These are phyloP conservation scores for Paracentrotus lividus DNA, from an alignment of 53 echinoderm and acorn worm species.

Conservation along the genomic window DNA sequence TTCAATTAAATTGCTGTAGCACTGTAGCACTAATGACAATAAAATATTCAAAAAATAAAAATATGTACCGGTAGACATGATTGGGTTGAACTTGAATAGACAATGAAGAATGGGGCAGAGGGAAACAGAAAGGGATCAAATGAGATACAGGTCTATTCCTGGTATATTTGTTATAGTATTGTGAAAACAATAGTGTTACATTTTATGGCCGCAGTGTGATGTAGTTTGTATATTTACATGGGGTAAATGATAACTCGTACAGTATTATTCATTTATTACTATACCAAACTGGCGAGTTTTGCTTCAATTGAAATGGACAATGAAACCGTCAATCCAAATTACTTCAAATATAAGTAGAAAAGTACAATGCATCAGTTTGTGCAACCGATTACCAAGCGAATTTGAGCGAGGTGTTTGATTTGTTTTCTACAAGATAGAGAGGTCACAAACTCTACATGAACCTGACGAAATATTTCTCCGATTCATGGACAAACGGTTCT, in stretches of 20 bases:
- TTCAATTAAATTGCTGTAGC: background rate
- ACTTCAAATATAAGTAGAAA: background rate
- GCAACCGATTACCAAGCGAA: constrained; percentile 10
- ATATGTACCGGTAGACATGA: too few species aligned
- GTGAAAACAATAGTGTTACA: too few species aligned
- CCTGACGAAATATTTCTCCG: background rate
- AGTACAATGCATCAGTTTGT: background rate
- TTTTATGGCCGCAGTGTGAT: background rate
- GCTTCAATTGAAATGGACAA: too few species aligned
- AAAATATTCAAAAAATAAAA: background rate
- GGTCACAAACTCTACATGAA: constrained; percentile 29
- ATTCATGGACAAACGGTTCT: constrained; percentile 39
- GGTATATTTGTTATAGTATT: too few species aligned
- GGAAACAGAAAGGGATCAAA: background rate
- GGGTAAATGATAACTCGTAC: too few species aligned
- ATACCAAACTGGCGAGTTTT: background rate
- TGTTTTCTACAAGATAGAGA: constrained; percentile 43
- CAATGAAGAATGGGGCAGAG: background rate
- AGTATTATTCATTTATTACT: too few species aligned
- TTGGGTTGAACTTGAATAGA: background rate
- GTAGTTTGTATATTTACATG: background rate
- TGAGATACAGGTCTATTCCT: too few species aligned
- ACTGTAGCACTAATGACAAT: too few species aligned
- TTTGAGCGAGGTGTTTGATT: constrained; percentile 24
- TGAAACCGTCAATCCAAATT: constrained; percentile 4